These are phyloP conservation scores for Drosophila simulans DNA, from an alignment of 1,140 invertebrate genomes.

Conservation along the genomic window DNA sequence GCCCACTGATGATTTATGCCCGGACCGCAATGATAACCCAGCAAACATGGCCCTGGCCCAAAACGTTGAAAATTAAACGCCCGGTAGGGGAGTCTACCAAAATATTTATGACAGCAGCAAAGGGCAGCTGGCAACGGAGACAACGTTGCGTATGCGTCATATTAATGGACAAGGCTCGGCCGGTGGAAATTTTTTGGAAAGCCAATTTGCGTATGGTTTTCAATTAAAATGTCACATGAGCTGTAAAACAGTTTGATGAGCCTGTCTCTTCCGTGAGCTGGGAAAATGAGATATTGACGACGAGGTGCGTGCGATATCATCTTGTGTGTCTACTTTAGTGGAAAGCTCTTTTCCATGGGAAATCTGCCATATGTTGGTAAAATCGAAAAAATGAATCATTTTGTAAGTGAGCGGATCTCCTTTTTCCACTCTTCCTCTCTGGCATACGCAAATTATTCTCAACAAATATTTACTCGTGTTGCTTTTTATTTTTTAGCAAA, in stretches of 20 bases:
- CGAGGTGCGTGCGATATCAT: constrained; percentile 7
- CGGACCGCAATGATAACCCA: constrained; percentile 49
- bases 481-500: constrained; percentile 44
- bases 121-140: constrained; percentile 7
- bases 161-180: constrained; percentile 41
- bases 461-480: constrained; percentile 37
- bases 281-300: constrained; percentile 18
- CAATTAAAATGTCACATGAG: constrained; percentile 63
- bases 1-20: constrained; percentile 63
- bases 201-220: constrained; percentile 48
- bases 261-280: constrained; percentile 16
- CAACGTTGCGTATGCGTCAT: constrained; percentile 45
- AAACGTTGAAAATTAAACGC: constrained; percentile 17
- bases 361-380: constrained; percentile 30
- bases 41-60: constrained; percentile 14
- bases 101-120: constrained; percentile 39
- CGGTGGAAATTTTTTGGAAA: constrained; percentile 32
- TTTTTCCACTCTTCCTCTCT: background rate
- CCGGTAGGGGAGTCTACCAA: constrained; percentile 13
- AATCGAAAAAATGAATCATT: constrained; percentile 5
- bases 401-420: background rate
- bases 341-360: constrained; percentile 17
- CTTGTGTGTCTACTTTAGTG: background rate
- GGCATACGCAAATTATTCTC: constrained; percentile 50
- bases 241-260: constrained; percentile 50